Evolutionary conservation across 2,113 vertebrate genomes (phyloP).

Genomic region (Prionailurus viverrinus): DNA sequence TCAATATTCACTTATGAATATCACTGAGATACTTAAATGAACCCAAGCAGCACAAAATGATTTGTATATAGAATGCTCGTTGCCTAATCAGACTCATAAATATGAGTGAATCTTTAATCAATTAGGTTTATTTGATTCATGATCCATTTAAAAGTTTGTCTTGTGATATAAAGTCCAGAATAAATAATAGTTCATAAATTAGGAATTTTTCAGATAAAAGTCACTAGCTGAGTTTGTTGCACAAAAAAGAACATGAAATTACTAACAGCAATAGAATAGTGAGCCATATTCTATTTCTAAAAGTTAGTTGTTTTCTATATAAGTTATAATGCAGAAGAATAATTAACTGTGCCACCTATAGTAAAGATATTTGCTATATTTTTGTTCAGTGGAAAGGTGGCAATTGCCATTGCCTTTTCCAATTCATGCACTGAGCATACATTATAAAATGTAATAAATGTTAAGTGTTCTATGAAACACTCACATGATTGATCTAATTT

Average conservation of each 20-base stretch:
- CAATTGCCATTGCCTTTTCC: slow-evolving; percentile 31
- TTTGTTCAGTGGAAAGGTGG: not conserved
- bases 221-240: not conserved
- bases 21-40: slow-evolving; percentile 72
- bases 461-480: slow-evolving; percentile 44
- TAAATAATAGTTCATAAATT: slow-evolving; percentile 73
- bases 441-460: slow-evolving; percentile 20
- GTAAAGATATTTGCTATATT: not conserved
- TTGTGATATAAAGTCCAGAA: slow-evolving; percentile 77
- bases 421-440: not conserved
- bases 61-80: slow-evolving; percentile 78
- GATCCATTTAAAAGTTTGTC: slow-evolving; percentile 78
- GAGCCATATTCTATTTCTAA: slow-evolving; percentile 12
- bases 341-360: not conserved
- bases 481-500: slow-evolving; percentile 55
- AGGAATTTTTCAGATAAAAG: slow-evolving; percentile 46
- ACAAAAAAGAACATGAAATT: not conserved
- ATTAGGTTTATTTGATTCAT: slow-evolving; percentile 78
- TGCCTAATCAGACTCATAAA: slow-evolving; percentile 79
- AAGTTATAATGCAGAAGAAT: slow-evolving; percentile 28
- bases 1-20: slow-evolving; percentile 74
- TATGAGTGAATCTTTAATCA: slow-evolving; percentile 80
- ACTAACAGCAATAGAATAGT: slow-evolving; percentile 15
- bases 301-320: slow-evolving; percentile 34
- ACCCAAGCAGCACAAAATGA: slow-evolving; percentile 58